Base-by-base conservation (phyloP, 2,888 invertebrate species). In the Mycalesis mineus region DNA sequence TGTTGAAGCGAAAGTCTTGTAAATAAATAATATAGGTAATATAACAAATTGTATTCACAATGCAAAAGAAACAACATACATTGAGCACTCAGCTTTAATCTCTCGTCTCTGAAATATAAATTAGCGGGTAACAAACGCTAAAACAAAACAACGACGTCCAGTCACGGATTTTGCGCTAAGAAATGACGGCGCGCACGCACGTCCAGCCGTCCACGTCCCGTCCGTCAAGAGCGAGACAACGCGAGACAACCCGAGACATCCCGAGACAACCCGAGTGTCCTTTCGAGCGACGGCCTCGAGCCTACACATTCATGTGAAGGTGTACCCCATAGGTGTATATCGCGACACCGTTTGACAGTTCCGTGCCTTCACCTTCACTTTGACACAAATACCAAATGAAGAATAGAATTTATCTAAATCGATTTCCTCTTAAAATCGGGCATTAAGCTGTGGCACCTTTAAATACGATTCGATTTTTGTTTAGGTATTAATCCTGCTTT, bases 121-220 rank as follows among this genome's bases (percentile, higher is more conserved):
- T 49, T 49, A 49, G 55, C 39, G 28, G 28, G 22, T 42, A 53
- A 42, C 9, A 45, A 39, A 45, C 28, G 31, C 13, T 36, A 53
- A 49, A 49, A 41, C 33, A 55, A 42, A 37, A 51, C 39, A 49
- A 49, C 49, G 14, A 33, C 36, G 48, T 1, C 17, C 14, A 48
- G 62, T 54, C 62, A 57, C 57, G 56, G 54, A 51, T 57, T 54
- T 49, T 54, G 54, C 58, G 47, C 41, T 54, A 54, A 60, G 57
- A 62, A 60, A 62, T 62, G 59, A 59, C 59, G 44, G 54, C 54
- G 62, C 47, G 57, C 61, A 59, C 61, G 61, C 62, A 60, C 54
- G 45, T 51, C 40, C 14, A n/a, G n/a, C n/a, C n/a, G n/a, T n/a
- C n/a, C n/a, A n/a, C n/a, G 7, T 22, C 22, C 2, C 11, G 40